Evolutionary conservation across 1,140 invertebrate species (phyloP).

Genomic region (Odontomachus brunneus): DNA sequence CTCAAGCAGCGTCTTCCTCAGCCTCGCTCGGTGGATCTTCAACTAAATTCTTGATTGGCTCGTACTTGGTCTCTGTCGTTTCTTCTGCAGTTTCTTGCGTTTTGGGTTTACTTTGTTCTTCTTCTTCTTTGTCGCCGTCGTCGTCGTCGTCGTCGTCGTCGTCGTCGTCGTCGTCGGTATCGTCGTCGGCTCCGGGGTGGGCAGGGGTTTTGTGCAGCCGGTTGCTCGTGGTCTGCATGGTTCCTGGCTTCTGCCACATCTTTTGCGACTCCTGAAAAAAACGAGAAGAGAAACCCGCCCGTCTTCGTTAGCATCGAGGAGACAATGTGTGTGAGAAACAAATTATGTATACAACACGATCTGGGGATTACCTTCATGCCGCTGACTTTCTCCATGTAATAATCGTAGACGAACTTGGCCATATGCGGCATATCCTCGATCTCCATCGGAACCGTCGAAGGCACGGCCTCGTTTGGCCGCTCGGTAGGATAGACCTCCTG

Average conservation of each 20-base stretch:
- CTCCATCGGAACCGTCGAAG: slow-evolving; percentile 82
- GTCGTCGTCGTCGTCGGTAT: slow-evolving; percentile 85
- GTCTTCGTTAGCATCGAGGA: slow-evolving; percentile 23
- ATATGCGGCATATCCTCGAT: slow-evolving; percentile 96
- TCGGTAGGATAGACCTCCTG: slow-evolving; percentile 92
- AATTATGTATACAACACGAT: slow-evolving; percentile 1
- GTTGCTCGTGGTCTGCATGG: slow-evolving; percentile 74
- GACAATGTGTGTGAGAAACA: slow-evolving; percentile 28
- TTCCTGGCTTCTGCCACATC: slow-evolving; percentile 85
- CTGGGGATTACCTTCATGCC: slow-evolving; percentile 86
- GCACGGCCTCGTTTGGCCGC: slow-evolving; percentile 84
- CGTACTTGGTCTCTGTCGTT: slow-evolving; percentile 39
- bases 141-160: slow-evolving; percentile 40
- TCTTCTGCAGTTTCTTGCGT: slow-evolving; percentile 35
- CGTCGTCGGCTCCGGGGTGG: slow-evolving; percentile 87
- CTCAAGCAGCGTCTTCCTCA: slow-evolving; percentile 48
- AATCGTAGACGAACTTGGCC: slow-evolving; percentile 96
- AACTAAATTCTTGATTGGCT: slow-evolving; percentile 80
- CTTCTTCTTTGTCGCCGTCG: slow-evolving; percentile 82
- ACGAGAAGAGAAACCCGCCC: not conserved
- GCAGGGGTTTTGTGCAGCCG: slow-evolving; percentile 84
- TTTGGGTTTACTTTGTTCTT: slow-evolving; percentile 73
- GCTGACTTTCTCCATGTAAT: slow-evolving; percentile 93
- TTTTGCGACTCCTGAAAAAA: slow-evolving; percentile 82
- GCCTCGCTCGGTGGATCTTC: slow-evolving; percentile 70